Base-by-base conservation (phyloP, 2,797 vertebrate species). In the Sebastes paucispinis region DNA sequence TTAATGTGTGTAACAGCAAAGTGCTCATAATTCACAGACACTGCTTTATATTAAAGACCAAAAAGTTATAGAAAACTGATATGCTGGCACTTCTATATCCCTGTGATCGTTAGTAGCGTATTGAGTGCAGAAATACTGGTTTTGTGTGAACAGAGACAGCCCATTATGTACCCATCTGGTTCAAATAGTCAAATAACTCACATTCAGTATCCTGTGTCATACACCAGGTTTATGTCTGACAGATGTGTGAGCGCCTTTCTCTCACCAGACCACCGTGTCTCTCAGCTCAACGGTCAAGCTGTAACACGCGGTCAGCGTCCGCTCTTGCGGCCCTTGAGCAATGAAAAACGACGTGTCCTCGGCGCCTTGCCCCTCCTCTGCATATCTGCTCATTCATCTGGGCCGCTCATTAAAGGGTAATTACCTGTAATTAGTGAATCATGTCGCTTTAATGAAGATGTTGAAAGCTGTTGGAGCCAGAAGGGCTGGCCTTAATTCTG, bases 351-450 rank as follows among this genome's bases (percentile, higher is more conserved):
- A 86, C 39, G 24, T 76, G 75, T 87, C 84, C 86, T 72, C 78
- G 25, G 14, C 75, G 80, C 80, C 82, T 78, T 78, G 83, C 83
- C 89, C 87, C 85, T 88, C 80, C 75, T 92, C 87, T 90, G 80
- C 75, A 84, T 93, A 91, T 93, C 92, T 85, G 80, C 83, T 88
- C 89, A 90, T 91, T 94, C 91, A 93, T 94, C 91, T 89, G 78
- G 73, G 73, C 83, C 29, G 54, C 90, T 93, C 90, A 89, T 94
- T 94, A 95, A 93, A 93, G 90, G 87, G 83, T 94, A 93, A 94
- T 95, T 93, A 94, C 93, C 94, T 94, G 92, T 92, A 94, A 95
- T 95, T 95, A 95, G 93, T 90, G 87, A 93, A 94, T 94, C 90
- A 93, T 94, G 93, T 94, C 84, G 73, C 86, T 90, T 92, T 94